A percentile compares a stretch with the other conserved stretches of the same genome.
phyloP scores from a whole-genome alignment of 2,113 vertebrate species.

The Cavia aperea region DNA sequence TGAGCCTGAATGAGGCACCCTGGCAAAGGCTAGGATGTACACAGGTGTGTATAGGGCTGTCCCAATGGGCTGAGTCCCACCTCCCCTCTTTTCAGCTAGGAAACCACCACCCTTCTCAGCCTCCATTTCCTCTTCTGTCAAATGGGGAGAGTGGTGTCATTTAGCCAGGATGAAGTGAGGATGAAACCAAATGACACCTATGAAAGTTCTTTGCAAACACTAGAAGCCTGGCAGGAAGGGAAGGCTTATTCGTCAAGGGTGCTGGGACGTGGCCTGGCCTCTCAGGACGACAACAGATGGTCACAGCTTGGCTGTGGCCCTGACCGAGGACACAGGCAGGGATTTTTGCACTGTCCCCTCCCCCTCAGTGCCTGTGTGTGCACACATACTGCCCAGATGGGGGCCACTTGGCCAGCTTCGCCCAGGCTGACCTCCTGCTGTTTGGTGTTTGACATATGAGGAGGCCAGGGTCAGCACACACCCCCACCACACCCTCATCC shows the following conservation, averaged over 20 bases:
- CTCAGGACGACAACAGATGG: slow-evolving; percentile 76
- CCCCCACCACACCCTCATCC: background rate
- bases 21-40: background rate
- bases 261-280: slow-evolving; percentile 38
- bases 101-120: background rate
- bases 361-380: background rate
- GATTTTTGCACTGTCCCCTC: slow-evolving; percentile 69
- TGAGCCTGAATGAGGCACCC: background rate
- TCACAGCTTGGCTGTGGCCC: slow-evolving; percentile 76
- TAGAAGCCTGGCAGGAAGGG: background rate
- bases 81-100: background rate
- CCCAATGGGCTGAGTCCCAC: background rate
- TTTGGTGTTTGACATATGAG: slow-evolving; percentile 77
- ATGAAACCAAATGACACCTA: background rate
- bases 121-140: background rate
- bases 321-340: slow-evolving; percentile 67
- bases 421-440: slow-evolving; percentile 74
- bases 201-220: slow-evolving; percentile 20
- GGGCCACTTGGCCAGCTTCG: slow-evolving; percentile 66
- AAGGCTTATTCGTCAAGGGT: slow-evolving; percentile 26
- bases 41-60: background rate
- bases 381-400: slow-evolving; percentile 74
- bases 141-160: background rate
- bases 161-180: background rate
- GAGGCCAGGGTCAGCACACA: slow-evolving; percentile 48